phyloP scores from a whole-genome alignment of 2,888 invertebrate genomes.

The Pristionchus arcanus region DNA sequence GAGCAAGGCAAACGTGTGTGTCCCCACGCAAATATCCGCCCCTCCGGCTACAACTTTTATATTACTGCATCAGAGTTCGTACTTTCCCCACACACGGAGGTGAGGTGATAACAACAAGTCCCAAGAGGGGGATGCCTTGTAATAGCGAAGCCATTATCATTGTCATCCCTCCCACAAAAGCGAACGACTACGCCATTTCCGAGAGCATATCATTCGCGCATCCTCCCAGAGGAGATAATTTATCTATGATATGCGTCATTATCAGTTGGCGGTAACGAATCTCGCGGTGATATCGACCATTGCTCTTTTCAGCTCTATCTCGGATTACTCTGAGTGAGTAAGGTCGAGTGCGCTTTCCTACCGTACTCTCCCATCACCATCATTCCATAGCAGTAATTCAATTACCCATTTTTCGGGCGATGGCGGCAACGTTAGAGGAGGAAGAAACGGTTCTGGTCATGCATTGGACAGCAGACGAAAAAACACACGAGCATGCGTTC shows the following conservation, averaged over 20 bases:
- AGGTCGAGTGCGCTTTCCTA: neutral
- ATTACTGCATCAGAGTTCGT: too few relatives aligned
- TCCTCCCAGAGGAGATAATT: neutral
- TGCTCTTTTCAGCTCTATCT: neutral
- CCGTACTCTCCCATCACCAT: neutral
- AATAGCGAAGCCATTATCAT: neutral
- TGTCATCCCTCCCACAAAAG: neutral
- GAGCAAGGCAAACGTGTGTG: neutral
- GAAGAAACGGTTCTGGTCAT: constrained; percentile 28
- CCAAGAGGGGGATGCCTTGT: neutral
- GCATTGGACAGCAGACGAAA: neutral
- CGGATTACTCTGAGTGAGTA: constrained; percentile 4
- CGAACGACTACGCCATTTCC: neutral
- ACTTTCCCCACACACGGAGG: too few relatives aligned
- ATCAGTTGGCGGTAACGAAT: neutral
- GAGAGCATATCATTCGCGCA: neutral
- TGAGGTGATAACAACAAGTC: neutral
- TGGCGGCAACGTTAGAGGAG: neutral
- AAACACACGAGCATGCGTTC: neutral
- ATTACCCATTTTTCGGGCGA: constrained; percentile 21
- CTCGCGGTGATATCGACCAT: neutral
- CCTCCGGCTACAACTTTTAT: neutral
- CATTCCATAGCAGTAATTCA: constrained; percentile 16
- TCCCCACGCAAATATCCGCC: constrained; percentile 11
- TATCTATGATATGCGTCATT: neutral